Conservation (phyloP, 2,888 invertebrate genomes). For the Ectropis crepuscularia region DNA sequence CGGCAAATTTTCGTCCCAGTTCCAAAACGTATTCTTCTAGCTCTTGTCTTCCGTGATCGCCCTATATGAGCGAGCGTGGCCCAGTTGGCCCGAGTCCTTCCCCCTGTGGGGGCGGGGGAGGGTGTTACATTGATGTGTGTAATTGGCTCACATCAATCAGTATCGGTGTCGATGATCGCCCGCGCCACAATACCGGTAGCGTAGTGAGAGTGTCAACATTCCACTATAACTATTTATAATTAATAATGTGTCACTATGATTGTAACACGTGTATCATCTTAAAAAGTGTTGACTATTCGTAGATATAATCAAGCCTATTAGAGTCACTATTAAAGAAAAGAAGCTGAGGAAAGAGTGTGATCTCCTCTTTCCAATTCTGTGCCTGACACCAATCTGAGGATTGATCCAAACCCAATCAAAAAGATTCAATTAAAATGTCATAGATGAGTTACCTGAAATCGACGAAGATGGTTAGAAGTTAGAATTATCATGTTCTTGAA, state of each 20-base stretch:
- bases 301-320: no score
- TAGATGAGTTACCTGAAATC: no score
- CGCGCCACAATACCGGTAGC: not conserved
- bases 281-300: no score
- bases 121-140: constrained; percentile 21
- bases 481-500: no score
- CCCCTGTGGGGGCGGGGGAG: constrained; percentile 2
- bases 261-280: constrained; percentile 11
- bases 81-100: constrained; percentile 21
- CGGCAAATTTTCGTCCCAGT: not conserved
- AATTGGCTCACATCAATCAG: constrained; percentile 28
- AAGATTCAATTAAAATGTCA: no score
- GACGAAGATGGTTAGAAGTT: no score
- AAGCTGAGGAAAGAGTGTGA: no score
- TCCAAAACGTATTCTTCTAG: not conserved
- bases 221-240: no score
- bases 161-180: constrained; percentile 24
- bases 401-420: no score
- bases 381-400: no score
- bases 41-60: not conserved
- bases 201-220: constrained; percentile 16
- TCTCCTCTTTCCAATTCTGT: no score
- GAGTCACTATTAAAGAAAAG: no score
- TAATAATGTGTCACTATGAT: not conserved
- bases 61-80: not conserved